Base-by-base conservation (phyloP, 1,140 invertebrate species). In the Chironomus striatipennis region DNA sequence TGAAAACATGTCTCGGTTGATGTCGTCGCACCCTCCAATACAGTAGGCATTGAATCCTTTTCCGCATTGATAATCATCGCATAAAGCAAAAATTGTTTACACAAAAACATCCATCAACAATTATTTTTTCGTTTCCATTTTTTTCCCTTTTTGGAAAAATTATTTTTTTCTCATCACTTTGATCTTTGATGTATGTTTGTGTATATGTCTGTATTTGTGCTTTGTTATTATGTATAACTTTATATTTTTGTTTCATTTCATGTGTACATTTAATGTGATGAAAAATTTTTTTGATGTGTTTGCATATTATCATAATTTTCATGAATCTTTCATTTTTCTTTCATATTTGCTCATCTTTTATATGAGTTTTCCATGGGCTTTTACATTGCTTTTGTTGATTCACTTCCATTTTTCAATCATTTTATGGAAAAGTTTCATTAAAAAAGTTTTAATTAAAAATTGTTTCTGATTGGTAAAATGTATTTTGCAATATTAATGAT, bases 1-100 rank as follows among this genome's bases (percentile, higher is more conserved):
- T 57, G 47, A 57, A 57, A 57, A 57, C 47, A 57, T 57, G 47
- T 57, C 47, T 57, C 47, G 47, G 47, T 57, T 57, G 47, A 57
- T 57, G 12, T 57, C 47, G 47, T 57, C 12, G 47, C 47, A 57
- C 47, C 47, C 47, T 34, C 24, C 24, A 34, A 34, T 34, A 34
- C 24, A 34, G 24, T 34, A 34, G 24, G 24, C 24, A 34, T 34
- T 34, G 24, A 34, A 34, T 34, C 47, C 47, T 57, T 57, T 57
- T 57, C 9, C 47, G 47, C 47, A 57, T 57, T 57, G 47, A 57
- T 57, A 57, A 57, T 57, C 47, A 57, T 57, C 47, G 24, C 24
- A 34, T 34, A 34, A 34, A 34, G 24, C 24, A 34, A 34, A 34
- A 34, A 1, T 34, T 34, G 24, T 34, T 34, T 34, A 34, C 24